Base-by-base conservation (phyloP, 2,888 invertebrate genomes). In the Parnassius apollo region DNA sequence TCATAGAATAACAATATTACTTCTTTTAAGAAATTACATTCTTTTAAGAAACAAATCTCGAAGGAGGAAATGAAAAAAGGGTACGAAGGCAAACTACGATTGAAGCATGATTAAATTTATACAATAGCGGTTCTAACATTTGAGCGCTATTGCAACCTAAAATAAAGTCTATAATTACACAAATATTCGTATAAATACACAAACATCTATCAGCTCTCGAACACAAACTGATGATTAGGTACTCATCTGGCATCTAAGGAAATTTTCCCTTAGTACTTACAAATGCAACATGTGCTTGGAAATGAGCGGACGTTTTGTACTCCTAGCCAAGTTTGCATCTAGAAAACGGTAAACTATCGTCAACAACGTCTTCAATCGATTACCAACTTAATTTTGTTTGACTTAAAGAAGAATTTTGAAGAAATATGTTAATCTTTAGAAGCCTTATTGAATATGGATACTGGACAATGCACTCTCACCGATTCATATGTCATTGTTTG, bases 381-480 rank as follows among this genome's bases (percentile, higher is more conserved):
- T 71, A 67, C 57, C 66, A 68, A 69, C 72, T 69, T 70, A 73
- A 67, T 44, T 13, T 9, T 49, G 11, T 46, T 67, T 46, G 35
- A 9, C 7, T 42, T 71, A 74, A 69, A 67, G 67, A 57, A 45
- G 22, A 61, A 64, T 71, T 77, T 66, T 18, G 18, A 22, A 60
- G 49, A 42, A 2, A 13, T 18, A 49, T 54, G 13, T n/a, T 56
- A 46, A 51, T 62, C 60, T 61, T 56, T 59, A 57, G 52, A 58
- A 22, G 25, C 18, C 49, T 22, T 53, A 61, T 71, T 78, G 74
- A 76, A 78, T 81, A 77, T 79, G 77, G 67, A 80, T 77, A 80
- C 76, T 76, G 71, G 67, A 79, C 76, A 79, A 77, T 76, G 71
- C 74, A 81, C 85, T 86, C 85, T 86, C 85, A 83, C 85, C 74